These are phyloP conservation scores for Salvelinus alpinus DNA, from an alignment of 2,113 vertebrate species.

Conservation along the genomic window DNA sequence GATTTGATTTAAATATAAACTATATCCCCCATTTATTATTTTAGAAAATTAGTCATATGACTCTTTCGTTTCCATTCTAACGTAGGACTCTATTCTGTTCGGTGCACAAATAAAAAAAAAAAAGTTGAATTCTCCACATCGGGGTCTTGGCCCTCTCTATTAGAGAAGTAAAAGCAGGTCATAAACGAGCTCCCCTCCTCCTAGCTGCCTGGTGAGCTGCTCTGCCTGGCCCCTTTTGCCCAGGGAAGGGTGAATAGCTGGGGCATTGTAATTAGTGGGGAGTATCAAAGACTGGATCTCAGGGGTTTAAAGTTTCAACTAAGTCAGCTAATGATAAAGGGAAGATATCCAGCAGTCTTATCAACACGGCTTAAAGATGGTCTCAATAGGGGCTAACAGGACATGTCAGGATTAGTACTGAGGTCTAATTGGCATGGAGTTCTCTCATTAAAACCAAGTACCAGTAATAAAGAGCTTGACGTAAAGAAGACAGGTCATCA, in stretches of 20 bases:
- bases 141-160: slow-evolving; percentile 20
- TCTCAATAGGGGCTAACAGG: background rate
- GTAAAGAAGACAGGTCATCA: background rate
- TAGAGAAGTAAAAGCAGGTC: slow-evolving; percentile 11
- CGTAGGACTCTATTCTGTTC: background rate
- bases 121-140: slow-evolving; percentile 5
- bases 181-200: background rate
- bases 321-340: slow-evolving; percentile 12
- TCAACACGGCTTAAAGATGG: background rate
- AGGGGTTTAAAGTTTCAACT: background rate
- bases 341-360: background rate
- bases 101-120: background rate
- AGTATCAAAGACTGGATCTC: slow-evolving; percentile 8
- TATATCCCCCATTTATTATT: background rate
- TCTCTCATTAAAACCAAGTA: background rate
- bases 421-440: background rate
- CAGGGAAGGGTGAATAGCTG: background rate
- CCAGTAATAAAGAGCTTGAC: background rate
- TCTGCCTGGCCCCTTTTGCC: slow-evolving; percentile 1
- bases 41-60: background rate
- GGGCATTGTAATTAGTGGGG: slow-evolving; percentile 30
- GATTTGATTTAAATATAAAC: background rate
- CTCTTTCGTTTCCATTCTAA: background rate
- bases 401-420: background rate
- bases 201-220: background rate